Percentiles rank a stretch among this genome's conserved stretches.
phyloP scores from a whole-genome alignment of 2,113 vertebrate genomes.

The Saiga tatarica region DNA sequence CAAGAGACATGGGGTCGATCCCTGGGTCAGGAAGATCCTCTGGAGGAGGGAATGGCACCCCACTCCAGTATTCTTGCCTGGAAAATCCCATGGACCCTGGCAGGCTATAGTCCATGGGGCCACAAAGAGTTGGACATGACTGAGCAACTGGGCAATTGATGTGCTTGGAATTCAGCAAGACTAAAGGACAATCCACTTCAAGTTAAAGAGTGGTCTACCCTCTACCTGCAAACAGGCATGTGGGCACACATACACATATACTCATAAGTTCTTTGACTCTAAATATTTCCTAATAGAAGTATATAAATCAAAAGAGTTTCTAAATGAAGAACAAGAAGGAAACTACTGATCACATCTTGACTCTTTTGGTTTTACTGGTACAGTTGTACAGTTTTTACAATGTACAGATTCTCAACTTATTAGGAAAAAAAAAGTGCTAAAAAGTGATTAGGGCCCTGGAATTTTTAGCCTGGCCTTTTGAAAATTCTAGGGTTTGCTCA shows the following conservation, averaged over 20 bases:
- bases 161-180: not conserved
- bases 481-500: not conserved
- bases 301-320: not conserved
- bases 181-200: not conserved
- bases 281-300: not conserved
- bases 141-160: not conserved
- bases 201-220: not conserved
- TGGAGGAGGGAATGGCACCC: not conserved
- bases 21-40: not conserved
- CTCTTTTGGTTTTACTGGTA: not conserved
- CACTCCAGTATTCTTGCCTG: not conserved
- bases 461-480: not conserved
- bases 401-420: not conserved
- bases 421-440: not conserved
- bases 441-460: not conserved
- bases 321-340: not conserved
- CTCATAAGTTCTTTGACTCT: not conserved
- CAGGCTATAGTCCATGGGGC: not conserved
- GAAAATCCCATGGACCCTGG: not conserved
- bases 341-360: not conserved
- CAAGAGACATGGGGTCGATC: not conserved
- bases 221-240: not conserved
- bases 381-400: not conserved
- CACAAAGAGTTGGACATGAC: not conserved
- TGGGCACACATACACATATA: not conserved